These are phyloP conservation scores for Phalacrocorax carbo DNA, from an alignment of 2,113 vertebrate species.

Conservation along the genomic window DNA sequence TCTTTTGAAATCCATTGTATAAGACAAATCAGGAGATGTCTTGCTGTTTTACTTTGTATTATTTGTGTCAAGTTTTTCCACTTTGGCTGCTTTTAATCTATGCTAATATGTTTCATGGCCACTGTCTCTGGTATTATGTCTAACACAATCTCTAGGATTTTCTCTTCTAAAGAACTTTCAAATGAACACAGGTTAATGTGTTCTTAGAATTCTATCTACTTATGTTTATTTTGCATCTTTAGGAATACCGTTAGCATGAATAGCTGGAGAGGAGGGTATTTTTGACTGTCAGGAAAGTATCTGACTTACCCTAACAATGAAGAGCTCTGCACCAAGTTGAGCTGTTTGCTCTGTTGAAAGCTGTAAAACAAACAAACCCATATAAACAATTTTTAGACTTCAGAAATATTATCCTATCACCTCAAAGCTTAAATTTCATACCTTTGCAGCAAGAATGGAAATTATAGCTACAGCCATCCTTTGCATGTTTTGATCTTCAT, in stretches of 20 bases:
- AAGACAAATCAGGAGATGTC: neutral
- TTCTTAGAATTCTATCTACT: neutral
- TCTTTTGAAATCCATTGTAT: neutral
- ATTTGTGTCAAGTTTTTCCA: neutral
- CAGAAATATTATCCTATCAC: neutral
- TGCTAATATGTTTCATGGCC: neutral
- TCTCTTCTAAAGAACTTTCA: neutral
- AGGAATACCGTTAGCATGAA: neutral
- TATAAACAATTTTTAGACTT: neutral
- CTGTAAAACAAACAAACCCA: slow-evolving; percentile 72
- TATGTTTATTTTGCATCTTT: neutral
- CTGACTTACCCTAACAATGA: slow-evolving; percentile 90
- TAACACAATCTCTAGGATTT: neutral
- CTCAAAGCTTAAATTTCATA: slow-evolving; percentile 49
- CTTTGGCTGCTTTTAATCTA: neutral
- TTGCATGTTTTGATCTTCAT: slow-evolving; percentile 99
- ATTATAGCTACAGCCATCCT: slow-evolving; percentile 99
- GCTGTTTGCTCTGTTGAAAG: slow-evolving; percentile 98
- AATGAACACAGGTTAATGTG: neutral
- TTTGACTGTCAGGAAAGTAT: neutral
- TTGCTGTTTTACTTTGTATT: neutral
- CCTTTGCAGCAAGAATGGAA: slow-evolving; percentile 98
- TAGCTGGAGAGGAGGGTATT: neutral
- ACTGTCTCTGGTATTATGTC: neutral
- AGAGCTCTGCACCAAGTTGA: slow-evolving; percentile 93